These are phyloP conservation scores for Hymenopus coronatus DNA, from an alignment of 2,888 invertebrate species.

Conservation along the genomic window DNA sequence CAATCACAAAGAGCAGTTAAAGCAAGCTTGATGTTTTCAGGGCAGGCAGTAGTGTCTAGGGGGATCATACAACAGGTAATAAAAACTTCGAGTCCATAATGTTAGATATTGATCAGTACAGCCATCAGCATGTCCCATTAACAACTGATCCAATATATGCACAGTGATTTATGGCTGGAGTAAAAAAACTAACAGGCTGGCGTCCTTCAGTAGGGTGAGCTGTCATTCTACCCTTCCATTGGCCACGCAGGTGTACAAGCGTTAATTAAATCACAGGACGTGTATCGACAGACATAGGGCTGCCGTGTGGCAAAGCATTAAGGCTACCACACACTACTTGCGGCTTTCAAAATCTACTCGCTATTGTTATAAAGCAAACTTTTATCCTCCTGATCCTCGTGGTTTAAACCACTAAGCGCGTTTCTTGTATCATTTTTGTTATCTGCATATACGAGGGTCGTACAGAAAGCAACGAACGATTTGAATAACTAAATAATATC, in stretches of 20 bases:
- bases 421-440: no score
- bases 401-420: no score
- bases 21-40: neutral
- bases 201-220: neutral
- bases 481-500: no score
- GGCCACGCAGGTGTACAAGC: neutral
- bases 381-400: no score
- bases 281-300: neutral
- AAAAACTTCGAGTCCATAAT: conserved; percentile 17
- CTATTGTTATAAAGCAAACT: neutral
- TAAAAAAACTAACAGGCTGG: conserved; percentile 10
- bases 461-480: no score
- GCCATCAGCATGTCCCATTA: conserved; percentile 31
- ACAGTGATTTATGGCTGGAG: conserved; percentile 27
- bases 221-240: neutral
- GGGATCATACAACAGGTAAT: neutral
- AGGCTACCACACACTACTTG: neutral
- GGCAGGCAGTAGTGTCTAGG: neutral
- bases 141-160: conserved; percentile 28
- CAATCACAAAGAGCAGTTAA: neutral
- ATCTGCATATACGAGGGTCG: no score
- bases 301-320: no score
- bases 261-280: conserved; percentile 16
- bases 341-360: neutral
- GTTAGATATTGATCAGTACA: conserved; percentile 29